phyloP scores from a whole-genome alignment of 2,113 vertebrate genomes.

The Crypturellus undulatus region DNA sequence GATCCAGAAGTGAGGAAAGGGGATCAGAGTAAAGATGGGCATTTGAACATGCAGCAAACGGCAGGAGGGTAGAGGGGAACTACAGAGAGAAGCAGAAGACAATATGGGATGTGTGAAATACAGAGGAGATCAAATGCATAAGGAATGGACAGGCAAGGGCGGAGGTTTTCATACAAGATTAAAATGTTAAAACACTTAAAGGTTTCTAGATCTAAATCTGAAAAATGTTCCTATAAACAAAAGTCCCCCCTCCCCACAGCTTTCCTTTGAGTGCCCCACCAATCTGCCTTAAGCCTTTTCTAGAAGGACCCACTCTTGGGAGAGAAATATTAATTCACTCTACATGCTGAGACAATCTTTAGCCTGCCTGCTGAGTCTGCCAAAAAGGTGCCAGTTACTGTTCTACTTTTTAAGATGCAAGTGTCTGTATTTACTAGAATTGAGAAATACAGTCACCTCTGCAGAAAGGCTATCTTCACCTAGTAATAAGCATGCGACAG shows the following conservation, averaged over 20 bases:
- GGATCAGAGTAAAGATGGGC: neutral
- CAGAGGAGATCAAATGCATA: neutral
- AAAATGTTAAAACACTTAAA: neutral
- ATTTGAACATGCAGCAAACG: neutral
- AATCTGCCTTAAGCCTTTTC: conserved; percentile 64
- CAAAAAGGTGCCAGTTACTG: conserved; percentile 57
- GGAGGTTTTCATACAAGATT: neutral
- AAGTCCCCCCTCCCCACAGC: neutral
- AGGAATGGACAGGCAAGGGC: neutral
- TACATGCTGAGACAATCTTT: conserved; percentile 66
- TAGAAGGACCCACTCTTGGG: conserved; percentile 45
- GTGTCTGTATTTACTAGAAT: conserved; percentile 27
- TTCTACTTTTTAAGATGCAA: conserved; percentile 18
- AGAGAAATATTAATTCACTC: conserved; percentile 47
- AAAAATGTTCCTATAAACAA: conserved; percentile 38
- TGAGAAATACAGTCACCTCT: conserved; percentile 45
- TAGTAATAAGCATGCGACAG: neutral
- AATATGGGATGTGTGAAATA: neutral
- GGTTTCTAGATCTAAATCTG: conserved; percentile 44
- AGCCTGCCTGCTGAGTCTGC: conserved; percentile 62
- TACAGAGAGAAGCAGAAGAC: neutral
- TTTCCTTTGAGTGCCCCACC: conserved; percentile 61
- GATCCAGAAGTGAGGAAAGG: neutral
- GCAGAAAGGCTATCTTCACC: conserved; percentile 15
- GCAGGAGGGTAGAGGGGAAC: neutral